phyloP scores from a whole-genome alignment of 2,888 invertebrate genomes.

The Lasioglossum morio region DNA sequence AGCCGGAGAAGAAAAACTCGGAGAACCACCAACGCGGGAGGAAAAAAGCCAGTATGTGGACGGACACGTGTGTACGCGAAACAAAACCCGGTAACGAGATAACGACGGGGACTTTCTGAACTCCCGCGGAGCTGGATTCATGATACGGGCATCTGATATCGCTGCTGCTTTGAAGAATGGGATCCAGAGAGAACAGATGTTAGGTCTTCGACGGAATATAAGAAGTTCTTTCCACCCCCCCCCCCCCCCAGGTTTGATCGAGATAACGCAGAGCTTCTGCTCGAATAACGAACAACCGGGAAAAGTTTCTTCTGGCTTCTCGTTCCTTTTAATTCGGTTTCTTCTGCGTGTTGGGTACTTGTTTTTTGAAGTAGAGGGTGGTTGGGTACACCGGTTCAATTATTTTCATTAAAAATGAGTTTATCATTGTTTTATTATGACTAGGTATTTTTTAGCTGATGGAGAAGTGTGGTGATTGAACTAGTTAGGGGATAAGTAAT shows the following conservation, averaged over 20 bases:
- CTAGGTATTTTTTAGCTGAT: no score
- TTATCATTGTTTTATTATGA: no score
- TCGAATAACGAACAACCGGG: background rate
- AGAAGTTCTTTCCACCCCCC: background rate
- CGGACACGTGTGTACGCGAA: background rate
- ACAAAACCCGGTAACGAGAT: conserved; percentile 1
- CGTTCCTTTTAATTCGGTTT: background rate
- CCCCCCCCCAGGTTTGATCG: background rate
- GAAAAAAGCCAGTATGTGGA: background rate
- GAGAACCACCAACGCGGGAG: background rate
- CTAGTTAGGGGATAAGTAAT: no score
- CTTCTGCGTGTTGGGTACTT: background rate
- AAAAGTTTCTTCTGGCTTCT: background rate
- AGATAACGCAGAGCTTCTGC: background rate
- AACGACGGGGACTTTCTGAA: background rate
- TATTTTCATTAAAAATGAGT: no score
- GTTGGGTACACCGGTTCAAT: no score
- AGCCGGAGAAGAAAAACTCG: background rate
- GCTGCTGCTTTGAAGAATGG: background rate
- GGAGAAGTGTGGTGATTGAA: no score
- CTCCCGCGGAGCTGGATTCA: background rate
- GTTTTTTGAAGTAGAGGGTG: no score
- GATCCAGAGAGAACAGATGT: background rate
- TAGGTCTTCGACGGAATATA: background rate
- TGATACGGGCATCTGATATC: background rate